Base-by-base conservation (phyloP, 2,113 vertebrate genomes). In the Camelus bactrianus region DNA sequence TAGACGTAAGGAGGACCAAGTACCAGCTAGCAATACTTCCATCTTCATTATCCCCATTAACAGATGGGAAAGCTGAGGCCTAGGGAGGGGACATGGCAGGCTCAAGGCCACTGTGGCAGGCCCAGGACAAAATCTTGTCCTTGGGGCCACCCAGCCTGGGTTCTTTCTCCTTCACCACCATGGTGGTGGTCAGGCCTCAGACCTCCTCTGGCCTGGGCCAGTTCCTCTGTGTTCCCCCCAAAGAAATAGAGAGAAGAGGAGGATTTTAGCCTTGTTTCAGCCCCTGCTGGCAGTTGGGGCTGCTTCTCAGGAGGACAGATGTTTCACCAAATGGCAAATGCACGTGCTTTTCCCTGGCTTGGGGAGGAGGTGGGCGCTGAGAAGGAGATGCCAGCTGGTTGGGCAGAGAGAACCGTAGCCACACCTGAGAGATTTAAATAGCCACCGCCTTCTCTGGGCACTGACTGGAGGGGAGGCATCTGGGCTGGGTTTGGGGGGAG, bases 371-470 rank as follows among this genome's bases (percentile, higher is more conserved):
- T 94, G 75, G 97, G 96, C 2, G 81, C 94, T 30, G 90, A 84
- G 95, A 48, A 54, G 32, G 62, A 85, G 95, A 52, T 72, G 91
- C 93, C 97, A 96, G 96, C 97, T 96, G 94, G 81, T 30, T 89
- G 91, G 91, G 91, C 52, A 92, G 69, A 86, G 69, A 77, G 87
- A 69, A 58, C 22, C 2, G 5, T 54, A 91, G 95, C 94, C 95
- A 94, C 94, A 97, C 96, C 97, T 98, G 97, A 96, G 91, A 62
- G 89, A 60, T 82, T 96, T 94, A 97, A 97, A 97, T 97, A 97
- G 88, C 94, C 67, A 7, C 95, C 58, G 35, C 96, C 94, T 95
- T 86, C 12, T 96, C 88, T 6, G 73, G 70, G 93, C 42, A 56
- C 35, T 0, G 4, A 69, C 54, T 32, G 58, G 50, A 38, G 32